Percentiles rank a stretch among this genome's conserved stretches.
Evolutionary conservation across 2,113 vertebrate genomes (phyloP).

Genomic region (Ginglymostoma cirratum): DNA sequence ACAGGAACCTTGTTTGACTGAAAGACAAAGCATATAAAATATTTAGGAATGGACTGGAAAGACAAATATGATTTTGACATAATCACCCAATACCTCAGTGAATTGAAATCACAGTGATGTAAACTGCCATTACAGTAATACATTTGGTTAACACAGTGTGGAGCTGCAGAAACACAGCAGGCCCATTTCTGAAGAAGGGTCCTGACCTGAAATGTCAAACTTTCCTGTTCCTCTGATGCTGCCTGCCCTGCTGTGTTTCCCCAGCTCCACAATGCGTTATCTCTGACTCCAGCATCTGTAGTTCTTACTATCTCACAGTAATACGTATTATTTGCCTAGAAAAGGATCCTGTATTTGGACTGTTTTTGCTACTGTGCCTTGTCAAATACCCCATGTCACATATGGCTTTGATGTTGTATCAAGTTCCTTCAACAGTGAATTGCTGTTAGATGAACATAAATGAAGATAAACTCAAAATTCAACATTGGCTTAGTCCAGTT

Average conservation of each 20-base stretch:
- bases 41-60: not conserved
- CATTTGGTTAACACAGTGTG: not conserved
- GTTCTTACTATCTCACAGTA: no score
- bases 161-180: no score
- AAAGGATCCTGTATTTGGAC: not conserved
- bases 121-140: not conserved
- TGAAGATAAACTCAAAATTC: not conserved
- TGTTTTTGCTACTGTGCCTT: not conserved
- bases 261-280: no score
- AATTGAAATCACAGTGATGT: not conserved
- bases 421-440: not conserved
- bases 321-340: not conserved
- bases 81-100: not conserved
- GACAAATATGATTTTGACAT: not conserved
- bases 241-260: no score
- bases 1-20: constrained; percentile 94
- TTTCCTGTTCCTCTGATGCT: no score
- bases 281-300: no score
- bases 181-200: no score
- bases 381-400: not conserved
- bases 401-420: not conserved
- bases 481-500: not conserved
- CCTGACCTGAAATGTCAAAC: no score
- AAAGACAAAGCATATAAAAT: constrained; percentile 50
- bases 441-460: not conserved